These are phyloP conservation scores for Planococcus citri DNA, from an alignment of 1,140 invertebrate genomes.

Conservation along the genomic window DNA sequence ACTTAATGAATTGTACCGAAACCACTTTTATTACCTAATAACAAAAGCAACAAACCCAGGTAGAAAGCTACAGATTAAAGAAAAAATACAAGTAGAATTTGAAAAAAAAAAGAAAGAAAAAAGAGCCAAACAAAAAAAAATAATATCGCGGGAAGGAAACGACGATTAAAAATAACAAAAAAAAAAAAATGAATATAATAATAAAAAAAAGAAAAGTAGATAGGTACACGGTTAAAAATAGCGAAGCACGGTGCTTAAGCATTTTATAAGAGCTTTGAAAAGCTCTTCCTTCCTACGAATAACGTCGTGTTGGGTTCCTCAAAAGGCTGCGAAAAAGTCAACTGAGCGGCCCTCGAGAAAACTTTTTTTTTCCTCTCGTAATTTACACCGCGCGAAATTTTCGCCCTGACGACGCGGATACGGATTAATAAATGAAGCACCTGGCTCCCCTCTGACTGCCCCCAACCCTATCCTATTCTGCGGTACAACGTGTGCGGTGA, in stretches of 20 bases:
- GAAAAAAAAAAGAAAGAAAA: neutral
- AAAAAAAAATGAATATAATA: neutral
- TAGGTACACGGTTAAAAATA: neutral
- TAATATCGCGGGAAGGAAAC: neutral
- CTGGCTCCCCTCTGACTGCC: neutral
- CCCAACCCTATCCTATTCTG: no score
- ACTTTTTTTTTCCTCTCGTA: neutral
- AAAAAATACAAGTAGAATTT: neutral
- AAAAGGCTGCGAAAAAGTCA: neutral
- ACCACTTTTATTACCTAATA: slow-evolving; percentile 8
- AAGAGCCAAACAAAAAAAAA: no score
- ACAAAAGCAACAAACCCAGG: neutral
- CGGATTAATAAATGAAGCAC: neutral
- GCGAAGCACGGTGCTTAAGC: neutral
- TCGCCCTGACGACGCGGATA: neutral
- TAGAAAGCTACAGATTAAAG: neutral
- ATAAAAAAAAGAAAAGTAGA: neutral
- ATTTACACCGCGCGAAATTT: neutral
- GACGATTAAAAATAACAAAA: neutral
- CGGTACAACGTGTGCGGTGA: no score
- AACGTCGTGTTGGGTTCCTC: neutral
- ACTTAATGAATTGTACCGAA: slow-evolving; percentile 1
- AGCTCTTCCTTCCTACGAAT: slow-evolving; percentile 5
- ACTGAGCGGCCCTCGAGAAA: neutral
- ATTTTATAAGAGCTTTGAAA: neutral